Percentiles rank a stretch among this genome's conserved stretches.
These are phyloP conservation scores for Toxotes lorentzi DNA, from an alignment of 2,797 vertebrate species.

Conservation along the genomic window DNA sequence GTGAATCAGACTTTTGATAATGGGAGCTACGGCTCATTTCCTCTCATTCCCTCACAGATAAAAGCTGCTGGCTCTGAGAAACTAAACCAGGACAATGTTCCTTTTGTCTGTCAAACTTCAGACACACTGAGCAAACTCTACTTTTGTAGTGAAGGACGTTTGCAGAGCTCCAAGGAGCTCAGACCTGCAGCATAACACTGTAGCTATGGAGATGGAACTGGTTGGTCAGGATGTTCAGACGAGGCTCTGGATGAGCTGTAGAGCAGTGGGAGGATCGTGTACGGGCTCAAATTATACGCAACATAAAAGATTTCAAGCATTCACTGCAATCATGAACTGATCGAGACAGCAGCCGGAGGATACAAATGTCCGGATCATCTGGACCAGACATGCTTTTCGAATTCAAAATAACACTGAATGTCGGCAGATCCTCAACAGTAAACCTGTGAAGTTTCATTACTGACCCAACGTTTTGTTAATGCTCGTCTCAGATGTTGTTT, in stretches of 20 bases:
- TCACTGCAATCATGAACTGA: no score
- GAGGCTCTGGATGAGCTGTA: no score
- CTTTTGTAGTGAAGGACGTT: not conserved
- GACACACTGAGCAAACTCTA: constrained; percentile 23
- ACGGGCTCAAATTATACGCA: no score
- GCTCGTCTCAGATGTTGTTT: not conserved
- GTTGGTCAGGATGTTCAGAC: no score
- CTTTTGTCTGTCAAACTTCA: constrained; percentile 56
- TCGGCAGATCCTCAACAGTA: no score
- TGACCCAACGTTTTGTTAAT: not conserved
- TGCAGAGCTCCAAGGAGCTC: not conserved
- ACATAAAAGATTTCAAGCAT: no score
- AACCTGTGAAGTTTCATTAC: no score
- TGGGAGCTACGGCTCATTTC: constrained; percentile 53
- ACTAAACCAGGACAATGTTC: constrained; percentile 60
- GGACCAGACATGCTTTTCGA: no score
- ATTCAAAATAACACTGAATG: no score
- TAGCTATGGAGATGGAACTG: not conserved
- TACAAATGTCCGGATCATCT: no score
- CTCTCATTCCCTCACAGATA: constrained; percentile 54
- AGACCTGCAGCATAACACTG: constrained; percentile 1
- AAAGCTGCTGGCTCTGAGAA: constrained; percentile 55
- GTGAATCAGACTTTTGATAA: constrained; percentile 56
- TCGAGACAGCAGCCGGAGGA: no score
- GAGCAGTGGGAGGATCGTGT: no score